Conservation (phyloP, 2,888 invertebrate genomes). For the Mythimna vitellina region DNA sequence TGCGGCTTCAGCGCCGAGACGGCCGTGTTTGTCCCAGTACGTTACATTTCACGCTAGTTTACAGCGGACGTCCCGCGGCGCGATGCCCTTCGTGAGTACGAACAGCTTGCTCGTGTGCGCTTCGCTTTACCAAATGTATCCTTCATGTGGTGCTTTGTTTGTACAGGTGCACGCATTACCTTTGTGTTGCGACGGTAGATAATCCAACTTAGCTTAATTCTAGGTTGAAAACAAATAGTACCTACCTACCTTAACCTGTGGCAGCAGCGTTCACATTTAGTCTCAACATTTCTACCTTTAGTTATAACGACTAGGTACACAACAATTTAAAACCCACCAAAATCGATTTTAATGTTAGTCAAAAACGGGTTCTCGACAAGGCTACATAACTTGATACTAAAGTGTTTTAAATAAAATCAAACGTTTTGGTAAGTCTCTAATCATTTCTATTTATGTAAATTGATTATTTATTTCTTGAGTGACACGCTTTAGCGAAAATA, state of each 20-base stretch:
- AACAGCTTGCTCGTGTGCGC: slow-evolving; percentile 79
- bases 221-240: slow-evolving; percentile 5
- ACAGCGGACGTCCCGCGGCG: slow-evolving; percentile 79
- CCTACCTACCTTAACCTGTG: background rate
- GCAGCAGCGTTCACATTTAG: slow-evolving; percentile 2
- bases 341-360: slow-evolving; percentile 7
- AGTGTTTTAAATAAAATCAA: slow-evolving; percentile 17
- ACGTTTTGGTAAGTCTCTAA: background rate
- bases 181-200: slow-evolving; percentile 43
- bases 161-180: slow-evolving; percentile 73
- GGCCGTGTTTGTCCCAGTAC: slow-evolving; percentile 87
- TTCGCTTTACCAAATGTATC: slow-evolving; percentile 65
- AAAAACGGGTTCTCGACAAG: slow-evolving; percentile 35
- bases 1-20: slow-evolving; percentile 90
- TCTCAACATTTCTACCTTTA: background rate
- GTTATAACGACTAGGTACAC: slow-evolving; percentile 12
- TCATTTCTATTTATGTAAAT: slow-evolving; percentile 18
- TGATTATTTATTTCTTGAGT: background rate
- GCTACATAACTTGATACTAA: slow-evolving; percentile 9
- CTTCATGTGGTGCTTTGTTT: slow-evolving; percentile 66
- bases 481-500: background rate
- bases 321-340: slow-evolving; percentile 30
- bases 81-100: slow-evolving; percentile 89
- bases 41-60: slow-evolving; percentile 88
- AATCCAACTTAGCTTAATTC: slow-evolving; percentile 13